Conservation (phyloP, 2,113 vertebrate genomes). For the Psophia crepitans region DNA sequence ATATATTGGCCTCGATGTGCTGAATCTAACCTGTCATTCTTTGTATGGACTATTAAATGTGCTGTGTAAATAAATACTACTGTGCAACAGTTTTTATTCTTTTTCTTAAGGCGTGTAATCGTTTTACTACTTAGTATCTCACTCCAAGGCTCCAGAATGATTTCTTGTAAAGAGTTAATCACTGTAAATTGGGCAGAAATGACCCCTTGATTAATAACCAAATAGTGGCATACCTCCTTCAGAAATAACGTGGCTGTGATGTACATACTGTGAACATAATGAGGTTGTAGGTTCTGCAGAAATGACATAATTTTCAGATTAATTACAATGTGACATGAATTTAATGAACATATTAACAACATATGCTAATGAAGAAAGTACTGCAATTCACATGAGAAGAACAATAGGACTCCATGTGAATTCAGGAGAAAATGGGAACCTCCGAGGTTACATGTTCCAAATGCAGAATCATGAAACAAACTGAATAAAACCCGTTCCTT, state of each 20-base stretch:
- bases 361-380: slow-evolving; percentile 41
- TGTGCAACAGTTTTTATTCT: neutral
- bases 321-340: slow-evolving; percentile 54
- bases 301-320: slow-evolving; percentile 58
- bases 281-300: slow-evolving; percentile 54
- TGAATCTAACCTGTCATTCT: neutral
- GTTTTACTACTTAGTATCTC: neutral
- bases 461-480: neutral
- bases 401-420: neutral
- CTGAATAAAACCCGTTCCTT: neutral
- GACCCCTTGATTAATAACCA: slow-evolving; percentile 34
- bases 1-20: neutral
- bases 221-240: neutral
- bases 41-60: neutral
- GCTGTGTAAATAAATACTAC: neutral
- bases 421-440: neutral
- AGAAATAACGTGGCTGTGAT: slow-evolving; percentile 14
- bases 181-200: slow-evolving; percentile 12
- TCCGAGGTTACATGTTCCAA: neutral
- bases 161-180: slow-evolving; percentile 15
- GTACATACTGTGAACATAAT: slow-evolving; percentile 54
- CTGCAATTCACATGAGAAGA: neutral
- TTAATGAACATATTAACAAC: slow-evolving; percentile 42
- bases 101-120: neutral
- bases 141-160: neutral